phyloP scores from a whole-genome alignment of 1,140 invertebrate genomes.

The Bombus superbus region DNA sequence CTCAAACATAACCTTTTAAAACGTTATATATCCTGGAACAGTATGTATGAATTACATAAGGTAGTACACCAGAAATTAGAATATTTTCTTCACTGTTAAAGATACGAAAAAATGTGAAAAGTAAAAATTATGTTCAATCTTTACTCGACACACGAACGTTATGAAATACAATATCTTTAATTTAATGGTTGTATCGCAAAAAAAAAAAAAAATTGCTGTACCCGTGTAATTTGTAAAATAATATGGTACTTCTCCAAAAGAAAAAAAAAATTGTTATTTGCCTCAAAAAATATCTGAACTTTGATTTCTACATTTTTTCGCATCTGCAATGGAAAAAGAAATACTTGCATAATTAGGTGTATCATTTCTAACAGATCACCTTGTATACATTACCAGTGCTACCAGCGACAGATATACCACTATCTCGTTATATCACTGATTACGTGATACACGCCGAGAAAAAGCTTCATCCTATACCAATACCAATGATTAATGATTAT shows the following conservation, averaged over 20 bases:
- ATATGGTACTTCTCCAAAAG: not conserved
- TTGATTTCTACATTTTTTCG: not conserved
- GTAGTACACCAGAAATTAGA: not conserved
- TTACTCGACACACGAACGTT: not conserved
- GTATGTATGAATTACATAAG: too few relatives aligned
- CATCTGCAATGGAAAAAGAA: not conserved
- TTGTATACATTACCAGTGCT: not conserved
- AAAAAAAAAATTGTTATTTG: not conserved
- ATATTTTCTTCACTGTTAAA: not conserved
- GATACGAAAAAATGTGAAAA: not conserved
- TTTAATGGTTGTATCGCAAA: too few relatives aligned
- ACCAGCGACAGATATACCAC: constrained; percentile 24
- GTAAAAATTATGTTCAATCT: not conserved
- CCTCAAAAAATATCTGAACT: not conserved
- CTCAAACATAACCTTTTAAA: not conserved
- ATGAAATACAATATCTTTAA: too few relatives aligned
- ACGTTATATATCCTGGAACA: not conserved
- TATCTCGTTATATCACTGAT: not conserved
- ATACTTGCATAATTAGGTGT: not conserved
- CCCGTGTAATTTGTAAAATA: not conserved
- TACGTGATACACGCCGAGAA: not conserved
- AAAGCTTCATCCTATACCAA: not conserved
- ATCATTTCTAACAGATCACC: not conserved
- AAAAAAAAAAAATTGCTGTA: too few relatives aligned
- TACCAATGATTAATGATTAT: not conserved